These are phyloP conservation scores for Scaptomyza graminum DNA, from an alignment of 1,140 invertebrate species.

Conservation along the genomic window DNA sequence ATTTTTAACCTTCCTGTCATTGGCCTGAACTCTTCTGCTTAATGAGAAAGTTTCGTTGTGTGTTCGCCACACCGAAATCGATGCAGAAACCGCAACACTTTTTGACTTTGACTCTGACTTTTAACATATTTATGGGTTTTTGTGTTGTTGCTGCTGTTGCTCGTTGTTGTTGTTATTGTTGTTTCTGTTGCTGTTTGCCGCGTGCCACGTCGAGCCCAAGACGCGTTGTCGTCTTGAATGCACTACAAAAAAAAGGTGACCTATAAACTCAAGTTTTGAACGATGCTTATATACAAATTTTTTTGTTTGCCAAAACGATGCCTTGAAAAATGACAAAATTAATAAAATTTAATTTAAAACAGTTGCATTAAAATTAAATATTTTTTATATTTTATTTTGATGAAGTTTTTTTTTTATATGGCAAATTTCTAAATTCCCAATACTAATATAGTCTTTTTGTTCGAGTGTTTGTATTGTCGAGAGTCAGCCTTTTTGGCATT, in stretches of 20 bases:
- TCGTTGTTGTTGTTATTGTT: constrained; percentile 30
- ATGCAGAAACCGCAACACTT: constrained; percentile 58
- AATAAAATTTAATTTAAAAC: too few relatives aligned
- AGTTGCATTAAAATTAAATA: too few relatives aligned
- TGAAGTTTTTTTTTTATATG: too few relatives aligned
- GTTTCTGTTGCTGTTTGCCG: constrained; percentile 49
- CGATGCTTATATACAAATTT: background rate
- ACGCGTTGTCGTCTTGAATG: constrained; percentile 31
- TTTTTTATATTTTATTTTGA: too few relatives aligned
- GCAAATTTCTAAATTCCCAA: too few relatives aligned
- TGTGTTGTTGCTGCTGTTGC: constrained; percentile 33
- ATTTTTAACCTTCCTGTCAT: constrained; percentile 42
- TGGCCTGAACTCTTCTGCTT: constrained; percentile 64
- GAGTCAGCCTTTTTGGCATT: constrained; percentile 75
- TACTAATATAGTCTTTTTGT: background rate
- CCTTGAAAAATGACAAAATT: too few relatives aligned
- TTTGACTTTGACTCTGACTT: constrained; percentile 68
- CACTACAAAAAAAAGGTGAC: background rate
- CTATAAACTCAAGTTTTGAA: too few relatives aligned
- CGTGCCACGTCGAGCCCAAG: constrained; percentile 65
- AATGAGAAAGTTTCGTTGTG: constrained; percentile 66
- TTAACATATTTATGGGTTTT: constrained; percentile 81
- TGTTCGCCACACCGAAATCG: constrained; percentile 33
- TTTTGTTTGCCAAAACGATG: too few relatives aligned
- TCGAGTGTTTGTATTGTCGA: background rate